phyloP scores from a whole-genome alignment of 2,888 invertebrate species.

The Diloba caeruleocephala region DNA sequence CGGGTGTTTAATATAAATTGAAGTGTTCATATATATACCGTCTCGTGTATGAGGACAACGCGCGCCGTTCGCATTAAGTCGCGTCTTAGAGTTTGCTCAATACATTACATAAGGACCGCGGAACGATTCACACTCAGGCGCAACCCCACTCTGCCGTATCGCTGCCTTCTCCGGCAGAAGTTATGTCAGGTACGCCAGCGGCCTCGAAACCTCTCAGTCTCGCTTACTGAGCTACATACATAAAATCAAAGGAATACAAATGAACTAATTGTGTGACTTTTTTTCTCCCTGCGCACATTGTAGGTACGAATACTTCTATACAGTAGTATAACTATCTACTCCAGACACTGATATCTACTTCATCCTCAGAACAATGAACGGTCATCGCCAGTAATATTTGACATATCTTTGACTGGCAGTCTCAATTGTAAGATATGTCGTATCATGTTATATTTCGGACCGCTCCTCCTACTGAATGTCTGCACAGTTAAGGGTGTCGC shows the following conservation, averaged over 20 bases:
- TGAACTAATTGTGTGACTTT: conserved; percentile 8
- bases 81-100: conserved; percentile 65
- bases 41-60: conserved; percentile 17
- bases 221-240: conserved; percentile 35
- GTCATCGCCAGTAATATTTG: no score
- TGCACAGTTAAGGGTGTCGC: no score
- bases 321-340: no score
- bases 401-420: no score
- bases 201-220: conserved; percentile 45
- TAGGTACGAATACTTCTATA: no score
- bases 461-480: no score
- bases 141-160: conserved; percentile 57
- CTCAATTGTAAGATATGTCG: no score
- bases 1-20: conserved; percentile 5
- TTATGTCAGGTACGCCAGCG: conserved; percentile 52
- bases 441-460: no score
- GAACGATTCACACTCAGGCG: conserved; percentile 60
- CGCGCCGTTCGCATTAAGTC: conserved; percentile 33
- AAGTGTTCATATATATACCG: conserved; percentile 13
- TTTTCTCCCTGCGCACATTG: conserved; percentile 1
- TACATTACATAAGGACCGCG: conserved; percentile 67
- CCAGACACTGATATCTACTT: no score
- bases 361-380: no score
- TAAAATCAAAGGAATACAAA: conserved; percentile 27
- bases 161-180: conserved; percentile 51